phyloP scores from a whole-genome alignment of 2,888 invertebrate genomes.

The Lagria hirta region DNA sequence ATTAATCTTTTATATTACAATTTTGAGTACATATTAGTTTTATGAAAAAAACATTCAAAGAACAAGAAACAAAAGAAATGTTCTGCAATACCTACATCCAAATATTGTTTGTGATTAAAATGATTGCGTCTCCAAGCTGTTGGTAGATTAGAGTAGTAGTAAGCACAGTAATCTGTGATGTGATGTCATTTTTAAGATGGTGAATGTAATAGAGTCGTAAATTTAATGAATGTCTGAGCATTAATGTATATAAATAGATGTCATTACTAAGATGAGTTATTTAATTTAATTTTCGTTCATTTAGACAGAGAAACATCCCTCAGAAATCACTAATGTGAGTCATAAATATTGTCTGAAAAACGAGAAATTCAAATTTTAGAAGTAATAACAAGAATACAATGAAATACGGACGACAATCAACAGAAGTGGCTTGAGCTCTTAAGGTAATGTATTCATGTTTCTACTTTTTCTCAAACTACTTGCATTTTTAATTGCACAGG shows the following conservation, averaged over 20 bases:
- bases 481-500: constrained; percentile 17
- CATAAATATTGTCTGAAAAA: constrained; percentile 23
- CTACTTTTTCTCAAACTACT: constrained; percentile 7
- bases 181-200: constrained; percentile 4
- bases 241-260: constrained; percentile 20
- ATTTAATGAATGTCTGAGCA: constrained; percentile 20
- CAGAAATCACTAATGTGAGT: constrained; percentile 14
- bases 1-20: too few species aligned
- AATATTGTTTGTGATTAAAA: too few species aligned
- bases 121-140: too few species aligned
- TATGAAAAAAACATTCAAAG: too few species aligned
- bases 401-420: constrained; percentile 25
- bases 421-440: constrained; percentile 22
- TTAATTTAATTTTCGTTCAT: constrained; percentile 21
- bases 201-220: constrained; percentile 13
- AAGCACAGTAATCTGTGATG: neutral
- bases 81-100: too few species aligned
- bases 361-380: constrained; percentile 21
- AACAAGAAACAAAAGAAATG: too few species aligned
- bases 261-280: constrained; percentile 17
- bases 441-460: constrained; percentile 19
- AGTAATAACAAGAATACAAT: constrained; percentile 24
- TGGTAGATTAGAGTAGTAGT: neutral
- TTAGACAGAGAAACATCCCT: constrained; percentile 10
- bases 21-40: too few species aligned